A percentile compares a stretch with the other conserved stretches of the same genome.
These are phyloP conservation scores for Proteles cristata DNA, from an alignment of 2,113 vertebrate species.

Conservation along the genomic window DNA sequence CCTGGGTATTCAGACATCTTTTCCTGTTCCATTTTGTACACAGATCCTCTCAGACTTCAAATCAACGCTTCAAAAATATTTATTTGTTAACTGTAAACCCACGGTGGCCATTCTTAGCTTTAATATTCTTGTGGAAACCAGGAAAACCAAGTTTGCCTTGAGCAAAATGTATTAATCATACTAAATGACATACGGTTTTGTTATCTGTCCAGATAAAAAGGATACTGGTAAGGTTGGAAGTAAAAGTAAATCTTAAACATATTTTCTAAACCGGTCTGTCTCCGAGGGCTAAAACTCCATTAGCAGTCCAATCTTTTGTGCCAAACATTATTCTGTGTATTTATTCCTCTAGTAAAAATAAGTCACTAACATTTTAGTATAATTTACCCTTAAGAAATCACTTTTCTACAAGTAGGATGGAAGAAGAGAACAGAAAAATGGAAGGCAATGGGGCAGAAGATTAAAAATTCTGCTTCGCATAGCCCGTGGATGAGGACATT, in stretches of 20 bases:
- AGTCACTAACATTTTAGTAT: not conserved
- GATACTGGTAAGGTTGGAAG: not conserved
- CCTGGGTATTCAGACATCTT: conserved; percentile 13
- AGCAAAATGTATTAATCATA: not conserved
- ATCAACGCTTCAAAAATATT: not conserved
- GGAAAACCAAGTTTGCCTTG: not conserved
- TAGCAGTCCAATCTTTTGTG: rapidly evolving
- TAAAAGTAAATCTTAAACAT: no score
- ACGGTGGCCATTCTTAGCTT: not conserved
- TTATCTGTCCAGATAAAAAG: not conserved
- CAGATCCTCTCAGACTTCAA: conserved; percentile 36
- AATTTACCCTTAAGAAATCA: not conserved
- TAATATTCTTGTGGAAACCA: not conserved
- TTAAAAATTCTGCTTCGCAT: no score
- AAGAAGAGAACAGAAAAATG: not conserved
- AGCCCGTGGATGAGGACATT: rapidly evolving
- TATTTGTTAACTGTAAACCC: not conserved
- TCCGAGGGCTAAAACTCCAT: rapidly evolving
- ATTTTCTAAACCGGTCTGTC: not conserved
- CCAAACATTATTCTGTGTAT: not conserved
- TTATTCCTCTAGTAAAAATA: not conserved
- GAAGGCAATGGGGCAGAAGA: not conserved
- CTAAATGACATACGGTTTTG: not conserved
- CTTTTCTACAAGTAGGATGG: not conserved
- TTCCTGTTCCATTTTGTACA: conserved; percentile 50